Conservation (phyloP, 2,888 invertebrate species). For the Thumatha senex region DNA sequence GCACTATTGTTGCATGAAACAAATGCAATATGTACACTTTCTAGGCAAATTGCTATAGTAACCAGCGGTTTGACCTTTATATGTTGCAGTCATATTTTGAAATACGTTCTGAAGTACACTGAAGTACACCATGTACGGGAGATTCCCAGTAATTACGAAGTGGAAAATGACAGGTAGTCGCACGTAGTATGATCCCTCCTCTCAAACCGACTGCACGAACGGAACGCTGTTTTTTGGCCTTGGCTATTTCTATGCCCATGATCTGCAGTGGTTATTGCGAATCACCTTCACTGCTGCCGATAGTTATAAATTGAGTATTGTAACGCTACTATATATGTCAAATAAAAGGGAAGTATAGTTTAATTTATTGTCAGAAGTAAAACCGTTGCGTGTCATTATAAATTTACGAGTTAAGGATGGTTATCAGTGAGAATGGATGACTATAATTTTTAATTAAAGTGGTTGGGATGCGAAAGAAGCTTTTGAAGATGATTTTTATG, state of each 20-base stretch:
- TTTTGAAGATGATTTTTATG: slow-evolving; percentile 22
- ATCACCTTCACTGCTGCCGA: slow-evolving; percentile 24
- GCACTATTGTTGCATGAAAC: slow-evolving; percentile 21
- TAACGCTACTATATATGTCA: slow-evolving; percentile 21
- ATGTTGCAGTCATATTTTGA: slow-evolving; percentile 36
- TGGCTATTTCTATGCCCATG: slow-evolving; percentile 42
- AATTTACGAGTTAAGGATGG: not conserved
- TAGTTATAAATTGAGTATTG: slow-evolving; percentile 28
- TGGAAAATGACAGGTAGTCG: slow-evolving; percentile 14
- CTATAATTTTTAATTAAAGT: not conserved
- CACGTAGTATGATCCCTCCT: slow-evolving; percentile 8
- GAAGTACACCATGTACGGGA: slow-evolving; percentile 17
- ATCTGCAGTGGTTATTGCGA: slow-evolving; percentile 37
- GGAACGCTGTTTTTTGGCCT: slow-evolving; percentile 35
- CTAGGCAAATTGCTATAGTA: slow-evolving; percentile 27
- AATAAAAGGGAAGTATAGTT: slow-evolving; percentile 6
- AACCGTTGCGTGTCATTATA: too few relatives aligned
- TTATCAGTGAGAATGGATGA: not conserved
- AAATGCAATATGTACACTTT: slow-evolving; percentile 25
- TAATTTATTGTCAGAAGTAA: not conserved
- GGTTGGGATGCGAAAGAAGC: not conserved
- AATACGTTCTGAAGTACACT: slow-evolving; percentile 14
- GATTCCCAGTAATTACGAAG: slow-evolving; percentile 37
- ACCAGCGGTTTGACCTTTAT: slow-evolving; percentile 41
- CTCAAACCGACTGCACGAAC: slow-evolving; percentile 20